Evolutionary conservation across 2,888 invertebrate genomes (phyloP), one percentile per base, ranked within the genome.

Genomic region (Cryptocephalus moraei): DNA sequence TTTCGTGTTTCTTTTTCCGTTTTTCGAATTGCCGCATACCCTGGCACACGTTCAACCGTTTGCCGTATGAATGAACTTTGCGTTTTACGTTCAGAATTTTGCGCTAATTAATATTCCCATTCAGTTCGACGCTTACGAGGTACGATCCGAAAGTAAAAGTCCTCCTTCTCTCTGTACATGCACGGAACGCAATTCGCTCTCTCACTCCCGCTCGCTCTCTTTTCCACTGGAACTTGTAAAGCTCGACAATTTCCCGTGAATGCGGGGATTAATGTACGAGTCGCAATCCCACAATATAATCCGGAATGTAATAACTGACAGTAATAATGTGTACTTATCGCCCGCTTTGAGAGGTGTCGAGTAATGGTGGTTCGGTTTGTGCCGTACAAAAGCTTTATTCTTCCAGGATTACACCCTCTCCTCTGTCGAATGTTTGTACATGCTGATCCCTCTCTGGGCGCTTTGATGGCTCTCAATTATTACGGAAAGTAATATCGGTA

Each of bases 401-500:
- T 52, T 48, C 49, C 36, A 41, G 52, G 55, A 55, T 55, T 55
- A 55, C 51, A 44, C 41, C 45, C 46, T 44, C 44, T 38, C 32
- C 41, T 33, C 46, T 46, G 42, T 42, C 43, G 51, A 22, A 22
- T 22, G 22, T 22, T 22, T 53, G 46, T 57, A 53, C 56, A 56
- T 57, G 57, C 58, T 58, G 55, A 60, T 60, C 60, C 56, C 54
- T 52, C 51, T 54, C 46, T 44, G 48, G 51, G 48, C 49, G 58
- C 63, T 57, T 68, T 67, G 68, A 67, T 58, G 63, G 59, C 52
- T 59, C 62, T 64, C 67, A 67, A 68, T 67, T 67, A 65, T 63
- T 59, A 60, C 56, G 56, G 64, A 62, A 63, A 58, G 68, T 67
- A 68, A 68, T 68, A 68, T 67, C 64, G 57, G 65, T 67, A 68